Base-by-base conservation (phyloP, 2,797 vertebrate species). In the Gambelia wislizenii region DNA sequence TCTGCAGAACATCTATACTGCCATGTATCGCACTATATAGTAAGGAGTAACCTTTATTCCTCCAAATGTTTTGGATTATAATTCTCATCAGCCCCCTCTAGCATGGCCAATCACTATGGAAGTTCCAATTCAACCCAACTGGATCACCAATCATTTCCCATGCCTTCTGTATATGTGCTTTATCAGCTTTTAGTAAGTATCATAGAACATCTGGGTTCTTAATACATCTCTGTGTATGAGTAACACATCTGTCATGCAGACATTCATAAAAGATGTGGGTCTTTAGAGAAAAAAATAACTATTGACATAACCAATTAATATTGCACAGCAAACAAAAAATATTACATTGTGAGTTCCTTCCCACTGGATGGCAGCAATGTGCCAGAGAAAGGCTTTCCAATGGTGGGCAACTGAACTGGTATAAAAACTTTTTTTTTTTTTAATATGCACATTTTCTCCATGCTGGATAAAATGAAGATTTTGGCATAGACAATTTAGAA, bases 311-410 rank as follows among this genome's bases (percentile, higher is more conserved):
- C 36, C 8, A 72, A 61, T 81, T 54, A 9, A 18, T 30, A 42
- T 18, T 16, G 27, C 39, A n/a, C 3, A 44, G 6, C 36, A 44
- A 74, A 30, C 4, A 7, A 52, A 39, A 76, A 70, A 84, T 3
- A 13, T 52, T n/a, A 67, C 10, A 47, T 33, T 54, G 44, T n/a
- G 76, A 52, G 44, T 76, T 64, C 5, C 52, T n/a, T 6, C 67
- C 91, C 94, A 91, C 92, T 88, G 95, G 94, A 92, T 92, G 95
- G 94, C 95, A 96, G 90, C 87, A 94, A 82, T 86, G 74, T 6
- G 54, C 47, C 86, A 91, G 44, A 16, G n/a, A 79, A 52, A 9
- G 44, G 61, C 20, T 13, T n/a, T 44, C 7, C 2, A 49, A 70
- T 27, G 44, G 81, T 22, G 4, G 18, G 8, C 13, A 36, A 76